Base-by-base conservation (phyloP, 2,797 vertebrate species). In the Scleropages formosus region DNA sequence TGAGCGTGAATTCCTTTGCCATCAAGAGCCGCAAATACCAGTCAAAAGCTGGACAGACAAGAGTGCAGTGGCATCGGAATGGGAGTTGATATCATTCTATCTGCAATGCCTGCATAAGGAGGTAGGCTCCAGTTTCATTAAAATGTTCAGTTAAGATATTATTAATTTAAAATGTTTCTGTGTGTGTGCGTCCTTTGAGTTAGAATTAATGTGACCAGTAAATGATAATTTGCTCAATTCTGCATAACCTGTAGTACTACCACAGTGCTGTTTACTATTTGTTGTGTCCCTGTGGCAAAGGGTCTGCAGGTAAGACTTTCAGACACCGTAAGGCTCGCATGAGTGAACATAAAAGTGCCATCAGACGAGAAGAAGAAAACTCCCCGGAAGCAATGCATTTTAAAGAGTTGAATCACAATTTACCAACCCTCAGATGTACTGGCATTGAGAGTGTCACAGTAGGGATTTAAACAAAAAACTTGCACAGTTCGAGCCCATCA, bases 11-110 rank as follows among this genome's bases (percentile, higher is more conserved):
- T 72, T 77, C 61, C 58, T 39, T 60, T 46, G 26, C 44, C n/a
- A 51, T 72, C 62, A 72, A n/a, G 49, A 59, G 16, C 69, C 77
- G 68, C 56, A 61, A 72, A 64, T 60, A 59, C 69, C 68, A 65
- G 47, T 56, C 69, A 16, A 16, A 12, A 47, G 15, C 26, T 56
- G 59, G 60, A 63, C 47, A 56, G 61, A 69, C 39, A 27, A 24
- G 51, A 27, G 49, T 12, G 62, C 61, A 59, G 75, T 75, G 59
- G n/a, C n/a, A 51, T n/a, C 64, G 75, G 44, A 31, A 24, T 63
- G 67, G 31, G 67, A 65, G 63, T 73, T 64, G n/a, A 31, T 65
- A 26, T 56, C 60, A 64, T 74, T 74, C 60, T 64, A 58, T n/a
- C 24, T 72, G 46, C 46, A 53, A 26, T 74, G 9, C 26, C 8